phyloP scores from a whole-genome alignment of 2,888 invertebrate species.

The Calameuta pallipes region DNA sequence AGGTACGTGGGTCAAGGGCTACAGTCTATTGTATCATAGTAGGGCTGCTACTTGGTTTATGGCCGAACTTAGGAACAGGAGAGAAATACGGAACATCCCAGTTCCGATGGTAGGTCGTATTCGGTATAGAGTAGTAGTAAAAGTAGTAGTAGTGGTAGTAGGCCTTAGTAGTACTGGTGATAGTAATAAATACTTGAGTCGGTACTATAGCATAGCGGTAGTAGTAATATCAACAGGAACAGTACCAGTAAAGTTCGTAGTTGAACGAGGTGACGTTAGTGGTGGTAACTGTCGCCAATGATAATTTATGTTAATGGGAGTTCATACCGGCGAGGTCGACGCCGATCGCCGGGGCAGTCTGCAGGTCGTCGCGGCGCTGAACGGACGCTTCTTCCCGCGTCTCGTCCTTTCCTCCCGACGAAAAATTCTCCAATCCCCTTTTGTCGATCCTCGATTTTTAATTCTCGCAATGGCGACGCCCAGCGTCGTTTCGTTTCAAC shows the following conservation, averaged over 20 bases:
- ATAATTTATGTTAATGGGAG: slow-evolving; percentile 70
- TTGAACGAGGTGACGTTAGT: slow-evolving; percentile 26
- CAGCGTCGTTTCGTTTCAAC: slow-evolving; percentile 46
- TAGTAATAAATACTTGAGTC: neutral
- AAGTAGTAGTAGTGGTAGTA: neutral
- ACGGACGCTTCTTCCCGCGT: slow-evolving; percentile 42
- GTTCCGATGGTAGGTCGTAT: neutral
- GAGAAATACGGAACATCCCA: neutral
- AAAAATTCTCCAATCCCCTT: slow-evolving; percentile 28
- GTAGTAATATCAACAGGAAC: slow-evolving; percentile 24
- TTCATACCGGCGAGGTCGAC: slow-evolving; percentile 52
- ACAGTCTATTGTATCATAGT: neutral
- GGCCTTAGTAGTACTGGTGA: neutral
- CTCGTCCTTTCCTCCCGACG: neutral
- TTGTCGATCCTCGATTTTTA: slow-evolving; percentile 37
- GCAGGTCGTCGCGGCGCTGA: slow-evolving; percentile 55
- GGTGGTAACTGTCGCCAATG: slow-evolving; percentile 71
- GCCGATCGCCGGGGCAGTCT: slow-evolving; percentile 55
- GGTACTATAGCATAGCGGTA: slow-evolving; percentile 16
- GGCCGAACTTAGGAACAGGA: neutral
- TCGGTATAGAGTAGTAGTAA: neutral
- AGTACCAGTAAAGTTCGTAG: neutral
- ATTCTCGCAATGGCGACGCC: slow-evolving; percentile 61
- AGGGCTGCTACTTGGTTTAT: neutral
- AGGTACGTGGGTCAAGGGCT: neutral